Evolutionary conservation across 2,797 vertebrate species (phyloP).

Genomic region (Epinephelus malabaricus): DNA sequence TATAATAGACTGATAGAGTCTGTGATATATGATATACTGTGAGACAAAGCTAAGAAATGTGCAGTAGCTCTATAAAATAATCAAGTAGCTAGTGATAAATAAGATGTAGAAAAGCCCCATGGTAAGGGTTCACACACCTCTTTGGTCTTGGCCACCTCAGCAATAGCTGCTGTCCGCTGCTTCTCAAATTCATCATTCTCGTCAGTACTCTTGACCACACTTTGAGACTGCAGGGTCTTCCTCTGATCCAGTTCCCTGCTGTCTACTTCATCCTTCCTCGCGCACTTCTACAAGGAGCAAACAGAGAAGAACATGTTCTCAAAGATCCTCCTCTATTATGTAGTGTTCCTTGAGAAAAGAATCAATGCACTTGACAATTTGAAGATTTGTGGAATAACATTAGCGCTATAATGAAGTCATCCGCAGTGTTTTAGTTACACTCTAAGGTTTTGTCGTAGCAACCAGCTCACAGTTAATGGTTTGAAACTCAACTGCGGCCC

Average conservation of each 20-base stretch:
- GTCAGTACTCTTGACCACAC: conserved; percentile 83
- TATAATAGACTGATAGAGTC: background rate
- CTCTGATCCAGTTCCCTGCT: conserved; percentile 93
- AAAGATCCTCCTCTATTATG: conserved; percentile 10
- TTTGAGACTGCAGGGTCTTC: conserved; percentile 93
- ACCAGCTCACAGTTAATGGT: background rate
- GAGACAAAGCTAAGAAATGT: background rate
- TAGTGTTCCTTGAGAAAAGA: conserved; percentile 11
- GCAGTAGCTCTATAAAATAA: background rate
- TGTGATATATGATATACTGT: background rate
- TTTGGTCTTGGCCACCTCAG: conserved; percentile 97
- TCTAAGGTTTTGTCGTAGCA: background rate
- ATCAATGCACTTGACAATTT: conserved; percentile 8
- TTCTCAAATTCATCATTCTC: conserved; percentile 99
- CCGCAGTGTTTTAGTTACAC: conserved; percentile 8
- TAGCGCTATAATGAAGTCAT: conserved; percentile 17
- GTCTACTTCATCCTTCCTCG: conserved; percentile 90
- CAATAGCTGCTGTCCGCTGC: conserved; percentile 96
- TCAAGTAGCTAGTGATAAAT: background rate
- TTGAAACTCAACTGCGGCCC: conserved; percentile 17
- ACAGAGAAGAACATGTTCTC: conserved; percentile 21
- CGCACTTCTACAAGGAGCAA: conserved; percentile 87
- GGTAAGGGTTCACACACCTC: conserved; percentile 86
- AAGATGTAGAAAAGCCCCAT: background rate
- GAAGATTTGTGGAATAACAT: conserved; percentile 15